These are phyloP conservation scores for Halcyon malimbica DNA, from an alignment of 2,113 vertebrate genomes.

Conservation along the genomic window DNA sequence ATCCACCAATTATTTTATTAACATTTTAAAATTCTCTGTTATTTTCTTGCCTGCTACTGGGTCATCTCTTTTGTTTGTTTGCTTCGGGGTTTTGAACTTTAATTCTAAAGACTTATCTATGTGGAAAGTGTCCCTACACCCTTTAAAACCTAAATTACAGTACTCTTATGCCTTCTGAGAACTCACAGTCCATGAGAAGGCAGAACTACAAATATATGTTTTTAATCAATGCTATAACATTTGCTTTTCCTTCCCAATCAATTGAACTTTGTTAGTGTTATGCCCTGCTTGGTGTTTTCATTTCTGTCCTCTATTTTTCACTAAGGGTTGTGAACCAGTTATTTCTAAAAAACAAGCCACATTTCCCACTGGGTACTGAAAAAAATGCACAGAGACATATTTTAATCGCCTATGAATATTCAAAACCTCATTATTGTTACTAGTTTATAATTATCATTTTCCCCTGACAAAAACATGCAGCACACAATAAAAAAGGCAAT, in stretches of 20 bases:
- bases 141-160: not conserved
- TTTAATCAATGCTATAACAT: not conserved
- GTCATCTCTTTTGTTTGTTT: not conserved
- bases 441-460: conserved; percentile 72
- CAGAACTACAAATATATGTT: not conserved
- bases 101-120: not conserved
- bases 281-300: not conserved
- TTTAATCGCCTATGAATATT: conserved; percentile 84
- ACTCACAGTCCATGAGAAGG: not conserved
- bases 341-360: conserved; percentile 68
- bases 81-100: not conserved
- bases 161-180: not conserved
- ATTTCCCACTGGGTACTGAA: conserved; percentile 59
- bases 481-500: conserved; percentile 64
- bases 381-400: conserved; percentile 70
- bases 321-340: conserved; percentile 60
- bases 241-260: not conserved
- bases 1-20: not conserved
- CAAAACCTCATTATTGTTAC: conserved; percentile 76
- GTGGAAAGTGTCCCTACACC: not conserved
- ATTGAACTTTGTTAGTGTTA: not conserved
- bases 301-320: conserved; percentile 20
- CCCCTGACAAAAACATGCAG: conserved; percentile 71
- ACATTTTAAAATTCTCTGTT: not conserved
- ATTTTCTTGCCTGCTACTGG: not conserved